Percentiles rank a stretch among this genome's conserved stretches.
These are phyloP conservation scores for Thymelicus sylvestris DNA, from an alignment of 2,888 invertebrate genomes.

Conservation along the genomic window DNA sequence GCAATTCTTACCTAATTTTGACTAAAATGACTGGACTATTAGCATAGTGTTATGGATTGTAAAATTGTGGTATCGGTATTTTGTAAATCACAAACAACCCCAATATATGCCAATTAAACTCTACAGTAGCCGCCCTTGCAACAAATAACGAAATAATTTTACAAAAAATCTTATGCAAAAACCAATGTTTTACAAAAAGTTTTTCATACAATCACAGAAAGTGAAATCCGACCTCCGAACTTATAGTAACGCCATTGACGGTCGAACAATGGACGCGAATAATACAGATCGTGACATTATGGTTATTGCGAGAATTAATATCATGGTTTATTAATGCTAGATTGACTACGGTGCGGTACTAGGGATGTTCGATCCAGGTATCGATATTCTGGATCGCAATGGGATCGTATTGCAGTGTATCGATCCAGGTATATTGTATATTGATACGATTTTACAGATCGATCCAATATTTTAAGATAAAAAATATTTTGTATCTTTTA, in stretches of 20 bases:
- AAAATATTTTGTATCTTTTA: too few relatives aligned
- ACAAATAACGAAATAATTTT: background rate
- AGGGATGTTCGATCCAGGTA: too few relatives aligned
- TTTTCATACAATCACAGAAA: conserved; percentile 25
- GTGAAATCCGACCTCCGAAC: conserved; percentile 30
- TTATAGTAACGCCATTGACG: conserved; percentile 22
- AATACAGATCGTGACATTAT: conserved; percentile 30
- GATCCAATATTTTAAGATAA: too few relatives aligned
- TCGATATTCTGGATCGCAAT: too few relatives aligned
- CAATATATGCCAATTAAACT: background rate
- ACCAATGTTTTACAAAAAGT: conserved; percentile 9
- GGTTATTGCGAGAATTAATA: conserved; percentile 20
- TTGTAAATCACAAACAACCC: background rate
- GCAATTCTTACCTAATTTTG: too few relatives aligned
- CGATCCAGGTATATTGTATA: too few relatives aligned
- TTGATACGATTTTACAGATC: too few relatives aligned
- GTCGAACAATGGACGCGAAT: conserved; percentile 21
- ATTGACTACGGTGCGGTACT: background rate
- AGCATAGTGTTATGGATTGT: too few relatives aligned
- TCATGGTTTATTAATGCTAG: conserved; percentile 18
- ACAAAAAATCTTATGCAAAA: background rate
- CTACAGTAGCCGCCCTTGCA: background rate
- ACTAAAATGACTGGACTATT: too few relatives aligned
- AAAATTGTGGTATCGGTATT: too few relatives aligned
- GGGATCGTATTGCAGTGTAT: too few relatives aligned